phyloP scores from a whole-genome alignment of 35 echinoderm and acorn worm species.

The Holothuria glaberrima region DNA sequence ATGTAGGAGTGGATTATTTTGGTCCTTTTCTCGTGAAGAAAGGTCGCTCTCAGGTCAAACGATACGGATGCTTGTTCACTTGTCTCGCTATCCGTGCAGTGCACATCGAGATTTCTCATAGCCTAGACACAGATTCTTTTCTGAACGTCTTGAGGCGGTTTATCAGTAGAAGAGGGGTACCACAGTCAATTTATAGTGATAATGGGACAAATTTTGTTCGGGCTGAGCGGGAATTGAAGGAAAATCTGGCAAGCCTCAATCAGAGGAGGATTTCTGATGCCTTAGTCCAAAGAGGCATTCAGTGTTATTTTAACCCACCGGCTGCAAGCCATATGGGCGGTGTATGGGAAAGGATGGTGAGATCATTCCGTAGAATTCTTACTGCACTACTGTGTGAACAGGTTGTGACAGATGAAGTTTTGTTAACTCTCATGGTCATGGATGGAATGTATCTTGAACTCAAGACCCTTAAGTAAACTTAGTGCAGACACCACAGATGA shows the following conservation, averaged over 20 bases:
- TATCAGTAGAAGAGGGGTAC: conserved; percentile 52
- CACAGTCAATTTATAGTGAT: neutral
- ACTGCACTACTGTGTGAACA: conserved; percentile 21
- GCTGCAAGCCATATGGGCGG: conserved; percentile 48
- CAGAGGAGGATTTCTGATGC: conserved; percentile 3
- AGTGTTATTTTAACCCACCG: conserved; percentile 14
- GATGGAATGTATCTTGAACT: conserved; percentile 26
- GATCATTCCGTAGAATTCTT: neutral
- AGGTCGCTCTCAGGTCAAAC: conserved; percentile 47
- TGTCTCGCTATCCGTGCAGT: conserved; percentile 65
- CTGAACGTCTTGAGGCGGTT: conserved; percentile 59
- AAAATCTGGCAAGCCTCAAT: conserved; percentile 39
- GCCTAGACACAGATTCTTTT: conserved; percentile 70
- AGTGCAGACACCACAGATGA: neutral
- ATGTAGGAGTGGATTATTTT: conserved; percentile 55
- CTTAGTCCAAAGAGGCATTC: no score
- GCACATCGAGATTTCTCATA: conserved; percentile 50
- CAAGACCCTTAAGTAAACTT: conserved; percentile 3
- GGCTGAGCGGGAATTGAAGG: conserved; percentile 47
- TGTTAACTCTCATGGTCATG: conserved; percentile 1
- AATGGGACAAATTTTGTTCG: conserved; percentile 51
- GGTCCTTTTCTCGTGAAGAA: conserved; percentile 62
- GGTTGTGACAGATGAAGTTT: neutral
- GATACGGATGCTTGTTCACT: conserved; percentile 75
- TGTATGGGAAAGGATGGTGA: conserved; percentile 8